Evolutionary conservation across 2,888 invertebrate species (phyloP), one percentile per base, ranked within the genome.

Genomic region (Hydrotaea cyrtoneurina): DNA sequence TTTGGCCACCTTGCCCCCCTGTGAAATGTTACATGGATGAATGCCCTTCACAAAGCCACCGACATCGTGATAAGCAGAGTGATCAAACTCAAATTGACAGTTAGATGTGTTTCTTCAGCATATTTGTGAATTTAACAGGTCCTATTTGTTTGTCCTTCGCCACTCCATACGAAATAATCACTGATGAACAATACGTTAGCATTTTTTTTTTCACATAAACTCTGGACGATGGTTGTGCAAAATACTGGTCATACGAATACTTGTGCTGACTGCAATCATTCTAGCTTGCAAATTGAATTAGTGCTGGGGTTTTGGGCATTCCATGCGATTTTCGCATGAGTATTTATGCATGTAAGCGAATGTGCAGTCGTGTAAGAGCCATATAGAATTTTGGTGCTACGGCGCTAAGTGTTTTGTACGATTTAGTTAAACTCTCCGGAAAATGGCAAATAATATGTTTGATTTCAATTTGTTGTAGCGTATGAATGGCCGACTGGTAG

Each of bases 271-370:
- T 39, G 26, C 71, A 64, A 43, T 86, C 87, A 85, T 80, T 85
- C 55, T 75, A 82, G 79, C 79, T 86, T 86, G 86, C 86, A 88
- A 88, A 88, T 88, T 88, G 88, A 86, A 88, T 88, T 88, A 88
- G 87, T 88, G 86, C 88, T 86, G 87, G 87, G 86, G 85, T 87
- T 88, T 88, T 88, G 88, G 88, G 83, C 87, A 88, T 88, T 88
- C 88, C 62, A 88, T 86, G 87, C 86, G 87, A 87, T 87, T 87
- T 86, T 82, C 19, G 39, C 11, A 39, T 39, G 62, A 23, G 69
- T 69, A 31, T 31, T 11, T 39, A 15, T 46, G 43, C 17, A 21
- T 39, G 66, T 66, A 31, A 39, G 39, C 13, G 39, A 31, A 31
- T 39, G 39, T 39, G 39, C 39, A 3, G 43, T 46, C 31, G 10